phyloP scores from a whole-genome alignment of 2,888 invertebrate species.

The Harpalus rufipes region DNA sequence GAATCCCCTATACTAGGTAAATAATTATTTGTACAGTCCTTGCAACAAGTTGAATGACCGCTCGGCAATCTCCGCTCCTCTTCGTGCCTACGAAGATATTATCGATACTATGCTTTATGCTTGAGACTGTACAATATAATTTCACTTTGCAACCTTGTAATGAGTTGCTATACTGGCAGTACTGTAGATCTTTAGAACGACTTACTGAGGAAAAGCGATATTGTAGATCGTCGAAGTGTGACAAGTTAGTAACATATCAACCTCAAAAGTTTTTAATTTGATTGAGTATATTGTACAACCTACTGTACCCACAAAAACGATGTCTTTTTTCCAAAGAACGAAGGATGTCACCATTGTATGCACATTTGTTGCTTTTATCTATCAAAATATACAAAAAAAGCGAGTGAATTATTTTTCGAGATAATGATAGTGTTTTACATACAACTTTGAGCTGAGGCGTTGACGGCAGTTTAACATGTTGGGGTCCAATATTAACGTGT shows the following conservation, averaged over 20 bases:
- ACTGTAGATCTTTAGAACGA: conserved; percentile 61
- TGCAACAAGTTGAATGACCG: too few relatives aligned
- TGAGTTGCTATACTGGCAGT: too few relatives aligned
- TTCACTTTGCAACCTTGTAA: too few relatives aligned
- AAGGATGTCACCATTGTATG: conserved; percentile 87
- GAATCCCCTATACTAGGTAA: too few relatives aligned
- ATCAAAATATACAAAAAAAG: conserved; percentile 59
- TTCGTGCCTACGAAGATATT: too few relatives aligned
- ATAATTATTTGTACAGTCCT: too few relatives aligned
- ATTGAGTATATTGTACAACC: conserved; percentile 90
- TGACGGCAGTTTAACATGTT: conserved; percentile 76
- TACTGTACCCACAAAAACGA: conserved; percentile 87
- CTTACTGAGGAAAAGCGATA: conserved; percentile 90
- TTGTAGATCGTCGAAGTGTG: conserved; percentile 90
- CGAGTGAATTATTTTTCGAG: neutral
- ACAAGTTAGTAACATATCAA: conserved; percentile 88
- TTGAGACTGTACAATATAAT: too few relatives aligned
- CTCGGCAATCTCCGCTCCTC: too few relatives aligned
- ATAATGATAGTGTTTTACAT: conserved; percentile 68
- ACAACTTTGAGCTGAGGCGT: conserved; percentile 77
- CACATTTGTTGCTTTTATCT: conserved; percentile 81
- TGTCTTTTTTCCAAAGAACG: conserved; percentile 80
- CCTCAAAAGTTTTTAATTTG: conserved; percentile 83
- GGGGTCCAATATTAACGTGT: conserved; percentile 67
- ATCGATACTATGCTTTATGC: too few relatives aligned